phyloP scores from a whole-genome alignment of 2,888 invertebrate genomes.

The Cephus rjabovi region DNA sequence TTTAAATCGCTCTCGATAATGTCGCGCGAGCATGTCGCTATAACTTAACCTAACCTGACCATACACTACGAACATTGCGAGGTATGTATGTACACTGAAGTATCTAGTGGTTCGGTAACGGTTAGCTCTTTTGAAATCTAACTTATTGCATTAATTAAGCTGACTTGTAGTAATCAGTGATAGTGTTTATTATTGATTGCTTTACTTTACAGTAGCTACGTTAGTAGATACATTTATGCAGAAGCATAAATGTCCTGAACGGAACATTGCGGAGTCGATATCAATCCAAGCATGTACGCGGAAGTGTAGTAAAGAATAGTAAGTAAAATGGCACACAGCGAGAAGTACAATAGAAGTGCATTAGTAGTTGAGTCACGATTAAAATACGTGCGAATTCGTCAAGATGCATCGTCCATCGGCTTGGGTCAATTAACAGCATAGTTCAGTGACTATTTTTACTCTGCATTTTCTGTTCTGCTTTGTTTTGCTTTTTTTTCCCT shows the following conservation, averaged over 20 bases:
- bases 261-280: constrained; percentile 26
- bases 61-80: background rate
- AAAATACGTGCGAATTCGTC: constrained; percentile 53
- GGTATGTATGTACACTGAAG: background rate
- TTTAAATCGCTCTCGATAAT: constrained; percentile 45
- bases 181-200: background rate
- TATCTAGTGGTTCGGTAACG: background rate
- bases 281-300: constrained; percentile 60
- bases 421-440: constrained; percentile 29
- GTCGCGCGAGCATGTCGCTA: background rate
- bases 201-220: background rate
- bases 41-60: background rate
- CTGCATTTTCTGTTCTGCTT: background rate
- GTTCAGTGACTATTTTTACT: background rate
- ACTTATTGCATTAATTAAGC: background rate
- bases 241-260: background rate
- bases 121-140: background rate
- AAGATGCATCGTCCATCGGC: constrained; percentile 12
- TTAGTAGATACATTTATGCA: background rate
- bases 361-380: constrained; percentile 58
- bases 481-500: background rate
- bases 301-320: constrained; percentile 59
- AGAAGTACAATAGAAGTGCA: constrained; percentile 45
- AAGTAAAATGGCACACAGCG: constrained; percentile 44
- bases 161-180: background rate